Conservation (phyloP, 2,888 invertebrate genomes). For the Crioceris asparagi region DNA sequence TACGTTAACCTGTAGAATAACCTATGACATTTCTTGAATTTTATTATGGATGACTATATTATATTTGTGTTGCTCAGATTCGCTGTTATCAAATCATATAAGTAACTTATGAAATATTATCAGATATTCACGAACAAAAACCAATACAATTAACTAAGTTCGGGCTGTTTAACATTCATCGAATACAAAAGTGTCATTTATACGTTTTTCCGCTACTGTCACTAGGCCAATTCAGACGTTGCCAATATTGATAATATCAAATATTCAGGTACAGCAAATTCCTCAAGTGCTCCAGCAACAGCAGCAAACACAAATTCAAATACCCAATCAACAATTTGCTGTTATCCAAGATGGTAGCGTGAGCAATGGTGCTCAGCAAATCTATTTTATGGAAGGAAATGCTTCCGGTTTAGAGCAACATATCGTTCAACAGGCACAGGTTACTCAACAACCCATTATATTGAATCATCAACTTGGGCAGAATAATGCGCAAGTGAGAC, state of each 20-base stretch:
- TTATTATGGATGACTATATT: too few relatives aligned
- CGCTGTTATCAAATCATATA: too few relatives aligned
- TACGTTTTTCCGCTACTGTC: too few relatives aligned
- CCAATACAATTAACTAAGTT: too few relatives aligned
- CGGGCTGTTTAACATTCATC: too few relatives aligned
- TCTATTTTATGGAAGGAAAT: conserved; percentile 12
- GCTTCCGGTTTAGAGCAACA: conserved; percentile 10
- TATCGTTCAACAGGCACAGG: conserved; percentile 1
- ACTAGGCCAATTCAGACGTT: too few relatives aligned
- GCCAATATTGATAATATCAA: not conserved
- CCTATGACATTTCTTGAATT: too few relatives aligned
- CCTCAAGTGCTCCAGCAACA: not conserved
- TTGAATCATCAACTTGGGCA: conserved; percentile 15
- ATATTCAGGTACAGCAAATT: not conserved
- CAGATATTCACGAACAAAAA: too few relatives aligned
- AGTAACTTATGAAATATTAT: too few relatives aligned
- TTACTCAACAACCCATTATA: conserved; percentile 15
- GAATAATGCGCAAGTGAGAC: conserved; percentile 5
- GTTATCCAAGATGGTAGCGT: conserved; percentile 13
- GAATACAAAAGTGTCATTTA: too few relatives aligned
- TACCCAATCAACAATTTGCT: conserved; percentile 12
- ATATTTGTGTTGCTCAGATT: too few relatives aligned
- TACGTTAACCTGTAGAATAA: too few relatives aligned
- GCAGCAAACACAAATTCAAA: conserved; percentile 7
- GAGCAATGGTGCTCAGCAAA: conserved; percentile 13